These are phyloP conservation scores for Hycleus phaleratus DNA, from an alignment of 1,140 invertebrate genomes.

Conservation along the genomic window DNA sequence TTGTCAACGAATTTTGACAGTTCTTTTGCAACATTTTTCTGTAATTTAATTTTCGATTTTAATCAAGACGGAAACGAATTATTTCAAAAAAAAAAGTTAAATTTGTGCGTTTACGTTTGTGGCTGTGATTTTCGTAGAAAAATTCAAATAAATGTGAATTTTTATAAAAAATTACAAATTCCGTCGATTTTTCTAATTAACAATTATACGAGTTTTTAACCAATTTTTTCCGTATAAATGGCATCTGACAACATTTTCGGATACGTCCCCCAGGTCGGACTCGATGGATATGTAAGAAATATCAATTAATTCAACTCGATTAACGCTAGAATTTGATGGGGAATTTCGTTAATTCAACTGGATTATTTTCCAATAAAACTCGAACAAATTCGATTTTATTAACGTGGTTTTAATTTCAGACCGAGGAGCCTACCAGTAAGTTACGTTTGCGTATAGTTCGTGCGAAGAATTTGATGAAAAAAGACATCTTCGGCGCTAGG, in stretches of 20 bases:
- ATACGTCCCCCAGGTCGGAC: constrained; percentile 33
- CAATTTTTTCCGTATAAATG: constrained; percentile 18
- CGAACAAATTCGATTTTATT: neutral
- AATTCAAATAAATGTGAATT: too few species aligned
- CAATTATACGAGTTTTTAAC: neutral
- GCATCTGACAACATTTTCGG: constrained; percentile 36
- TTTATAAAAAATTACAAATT: too few species aligned
- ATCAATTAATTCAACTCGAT: neutral
- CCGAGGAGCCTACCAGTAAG: constrained; percentile 64
- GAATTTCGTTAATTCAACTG: too few species aligned
- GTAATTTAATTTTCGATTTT: neutral
- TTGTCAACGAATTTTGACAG: neutral
- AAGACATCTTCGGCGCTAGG: constrained; percentile 97
- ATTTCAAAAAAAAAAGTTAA: neutral
- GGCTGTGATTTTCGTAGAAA: too few species aligned
- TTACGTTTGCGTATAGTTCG: constrained; percentile 75
- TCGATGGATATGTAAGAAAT: constrained; percentile 35
- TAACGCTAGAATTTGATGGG: too few species aligned
- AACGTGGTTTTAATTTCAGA: constrained; percentile 46
- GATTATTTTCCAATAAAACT: neutral
- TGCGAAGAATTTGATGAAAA: constrained; percentile 88
- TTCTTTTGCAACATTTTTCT: neutral
- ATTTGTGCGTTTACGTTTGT: too few species aligned
- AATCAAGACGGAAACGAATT: neutral
- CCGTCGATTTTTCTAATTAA: neutral